Percentiles rank a stretch among this genome's conserved stretches.
These are phyloP conservation scores for Ammodytes dubius DNA, from an alignment of 2,113 vertebrate species.

Conservation along the genomic window DNA sequence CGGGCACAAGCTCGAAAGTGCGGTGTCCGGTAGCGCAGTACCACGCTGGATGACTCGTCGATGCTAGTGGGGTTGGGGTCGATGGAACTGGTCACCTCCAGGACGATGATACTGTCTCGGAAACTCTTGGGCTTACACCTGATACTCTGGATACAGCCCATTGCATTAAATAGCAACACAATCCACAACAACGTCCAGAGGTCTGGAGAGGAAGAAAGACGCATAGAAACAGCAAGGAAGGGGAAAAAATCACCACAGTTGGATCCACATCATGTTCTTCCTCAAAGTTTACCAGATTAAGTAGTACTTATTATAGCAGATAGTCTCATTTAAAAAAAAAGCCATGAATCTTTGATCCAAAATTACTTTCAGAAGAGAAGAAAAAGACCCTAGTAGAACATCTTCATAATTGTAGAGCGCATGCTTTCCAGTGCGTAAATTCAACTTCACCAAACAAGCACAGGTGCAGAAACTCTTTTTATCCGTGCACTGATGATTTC, in stretches of 20 bases:
- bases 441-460: conserved; percentile 42
- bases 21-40: conserved; percentile 96
- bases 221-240: conserved; percentile 86
- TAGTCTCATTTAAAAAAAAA: conserved; percentile 18
- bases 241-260: conserved; percentile 61
- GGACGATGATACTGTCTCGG: conserved; percentile 93
- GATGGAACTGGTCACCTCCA: conserved; percentile 95
- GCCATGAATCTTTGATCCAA: conserved; percentile 64
- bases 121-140: conserved; percentile 97
- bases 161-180: conserved; percentile 88
- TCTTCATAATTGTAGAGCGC: conserved; percentile 27
- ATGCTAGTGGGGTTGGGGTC: conserved; percentile 96
- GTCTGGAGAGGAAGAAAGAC: conserved; percentile 85
- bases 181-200: conserved; percentile 88
- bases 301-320: conserved; percentile 38
- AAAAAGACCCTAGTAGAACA: conserved; percentile 11
- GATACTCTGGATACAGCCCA: conserved; percentile 99
- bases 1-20: conserved; percentile 95
- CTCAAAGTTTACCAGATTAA: conserved; percentile 23
- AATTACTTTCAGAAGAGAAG: conserved; percentile 20
- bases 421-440: conserved; percentile 65
- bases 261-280: conserved; percentile 45
- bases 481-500: conserved; percentile 49
- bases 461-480: conserved; percentile 46
- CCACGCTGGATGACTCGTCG: conserved; percentile 96